Conservation (phyloP, 2,113 vertebrate genomes). For the Clarias magur region DNA sequence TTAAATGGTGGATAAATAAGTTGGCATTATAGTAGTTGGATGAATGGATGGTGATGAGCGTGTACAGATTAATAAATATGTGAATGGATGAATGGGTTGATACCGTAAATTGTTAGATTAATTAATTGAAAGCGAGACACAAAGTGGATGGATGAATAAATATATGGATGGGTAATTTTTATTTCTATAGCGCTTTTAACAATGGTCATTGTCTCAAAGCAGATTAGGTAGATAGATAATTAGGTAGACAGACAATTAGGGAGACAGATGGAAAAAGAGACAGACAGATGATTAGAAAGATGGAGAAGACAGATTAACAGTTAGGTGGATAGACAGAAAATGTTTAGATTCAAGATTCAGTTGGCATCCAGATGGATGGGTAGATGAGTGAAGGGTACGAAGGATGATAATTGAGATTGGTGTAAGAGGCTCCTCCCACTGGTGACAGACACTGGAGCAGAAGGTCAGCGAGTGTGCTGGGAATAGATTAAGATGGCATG, state of each 20-base stretch:
- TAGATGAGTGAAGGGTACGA: neutral
- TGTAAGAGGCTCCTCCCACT: neutral
- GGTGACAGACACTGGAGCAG: conserved; percentile 4
- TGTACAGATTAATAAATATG: neutral
- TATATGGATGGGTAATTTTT: neutral
- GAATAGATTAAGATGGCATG: conserved; percentile 4
- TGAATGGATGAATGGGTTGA: neutral
- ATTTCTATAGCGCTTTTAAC: no score
- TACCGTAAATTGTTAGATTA: no score
- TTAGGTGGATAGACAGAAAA: neutral
- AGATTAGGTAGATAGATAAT: neutral
- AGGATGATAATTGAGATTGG: neutral
- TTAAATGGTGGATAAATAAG: neutral
- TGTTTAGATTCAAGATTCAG: no score
- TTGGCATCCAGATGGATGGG: neutral
- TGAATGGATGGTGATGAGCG: neutral
- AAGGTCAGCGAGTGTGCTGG: neutral
- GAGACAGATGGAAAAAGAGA: neutral
- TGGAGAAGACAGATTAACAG: neutral
- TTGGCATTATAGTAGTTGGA: neutral
- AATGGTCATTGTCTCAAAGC: no score
- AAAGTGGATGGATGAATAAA: neutral
- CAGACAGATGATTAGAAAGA: neutral
- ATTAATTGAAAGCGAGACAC: neutral
- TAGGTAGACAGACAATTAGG: no score